Evolutionary conservation across 1,140 invertebrate species (phyloP).

Genomic region (Chlorops oryzae): DNA sequence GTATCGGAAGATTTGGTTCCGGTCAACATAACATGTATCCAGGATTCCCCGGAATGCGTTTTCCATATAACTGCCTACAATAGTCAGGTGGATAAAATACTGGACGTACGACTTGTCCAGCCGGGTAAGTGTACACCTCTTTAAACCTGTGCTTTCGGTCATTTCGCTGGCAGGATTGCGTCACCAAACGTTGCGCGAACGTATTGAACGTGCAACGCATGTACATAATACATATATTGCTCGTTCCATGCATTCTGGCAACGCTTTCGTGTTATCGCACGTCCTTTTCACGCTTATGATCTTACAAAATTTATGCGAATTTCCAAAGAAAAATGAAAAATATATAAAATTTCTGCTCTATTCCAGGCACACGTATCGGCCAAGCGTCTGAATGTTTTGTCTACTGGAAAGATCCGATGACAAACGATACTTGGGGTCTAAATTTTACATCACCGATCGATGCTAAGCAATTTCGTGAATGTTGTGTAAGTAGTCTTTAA

Average conservation of each 20-base stretch:
- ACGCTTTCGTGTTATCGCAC: too few relatives aligned
- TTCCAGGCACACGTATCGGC: slow-evolving; percentile 86
- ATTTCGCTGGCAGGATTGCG: too few relatives aligned
- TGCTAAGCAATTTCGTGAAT: slow-evolving; percentile 94
- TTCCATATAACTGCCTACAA: slow-evolving; percentile 98
- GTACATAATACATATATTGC: too few relatives aligned
- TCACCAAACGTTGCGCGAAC: too few relatives aligned
- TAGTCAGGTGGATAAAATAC: slow-evolving; percentile 95
- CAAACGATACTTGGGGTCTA: slow-evolving; percentile 96
- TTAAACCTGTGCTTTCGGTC: too few relatives aligned
- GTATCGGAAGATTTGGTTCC: slow-evolving; percentile 96
- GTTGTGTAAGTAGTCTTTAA: slow-evolving; percentile 79
- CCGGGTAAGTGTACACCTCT: slow-evolving; percentile 78
- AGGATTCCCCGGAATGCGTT: slow-evolving; percentile 90
- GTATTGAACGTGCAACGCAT: too few relatives aligned
- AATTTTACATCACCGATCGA: slow-evolving; percentile 96
- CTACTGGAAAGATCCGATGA: slow-evolving; percentile 96
- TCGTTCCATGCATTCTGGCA: too few relatives aligned
- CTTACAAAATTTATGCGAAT: too few relatives aligned
- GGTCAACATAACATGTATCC: slow-evolving; percentile 94
- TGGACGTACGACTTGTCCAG: slow-evolving; percentile 92
- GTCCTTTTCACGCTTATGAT: too few relatives aligned
- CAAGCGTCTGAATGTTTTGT: slow-evolving; percentile 98
- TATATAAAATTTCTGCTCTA: too few relatives aligned
- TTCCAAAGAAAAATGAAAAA: too few relatives aligned